Percentiles rank a stretch among this genome's conserved stretches.
Conservation (phyloP, 2,113 vertebrate genomes). For the Lophochroa leadbeateri region DNA sequence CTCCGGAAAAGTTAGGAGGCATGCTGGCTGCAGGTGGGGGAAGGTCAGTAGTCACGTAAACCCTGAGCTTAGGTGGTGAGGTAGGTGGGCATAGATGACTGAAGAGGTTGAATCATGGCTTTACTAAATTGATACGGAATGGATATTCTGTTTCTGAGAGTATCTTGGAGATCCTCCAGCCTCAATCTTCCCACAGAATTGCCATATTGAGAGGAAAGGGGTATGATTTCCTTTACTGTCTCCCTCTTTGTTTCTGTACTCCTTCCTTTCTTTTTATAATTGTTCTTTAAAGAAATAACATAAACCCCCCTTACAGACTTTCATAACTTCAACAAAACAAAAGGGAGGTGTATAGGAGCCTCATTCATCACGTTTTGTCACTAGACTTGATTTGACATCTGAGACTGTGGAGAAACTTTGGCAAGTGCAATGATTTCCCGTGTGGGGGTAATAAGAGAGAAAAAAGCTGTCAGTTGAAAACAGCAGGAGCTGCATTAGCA, state of each 20-base stretch:
- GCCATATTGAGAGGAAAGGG: not conserved
- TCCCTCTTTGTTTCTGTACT: not conserved
- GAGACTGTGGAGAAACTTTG: constrained; percentile 58
- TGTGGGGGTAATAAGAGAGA: constrained; percentile 63
- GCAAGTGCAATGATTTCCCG: constrained; percentile 54
- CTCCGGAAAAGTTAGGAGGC: not conserved
- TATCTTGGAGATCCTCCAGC: not conserved
- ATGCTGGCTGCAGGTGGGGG: not conserved
- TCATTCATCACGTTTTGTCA: constrained; percentile 59
- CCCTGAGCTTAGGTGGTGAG: not conserved
- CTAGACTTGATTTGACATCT: constrained; percentile 44
- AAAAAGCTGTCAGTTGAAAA: constrained; percentile 65
- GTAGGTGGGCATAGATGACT: not conserved
- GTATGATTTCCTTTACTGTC: not conserved
- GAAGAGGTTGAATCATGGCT: not conserved
- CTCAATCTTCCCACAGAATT: not conserved
- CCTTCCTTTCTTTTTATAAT: not conserved
- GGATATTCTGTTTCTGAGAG: not conserved
- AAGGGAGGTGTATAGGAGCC: not conserved
- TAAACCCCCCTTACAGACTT: not conserved
- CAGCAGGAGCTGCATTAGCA: constrained; percentile 70
- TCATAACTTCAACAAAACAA: not conserved
- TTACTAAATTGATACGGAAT: not conserved
- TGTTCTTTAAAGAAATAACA: not conserved
- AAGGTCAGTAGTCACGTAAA: not conserved